Percentiles rank a stretch among this genome's conserved stretches.
phyloP scores from a whole-genome alignment of 1,140 invertebrate genomes.

The Asbolus verrucosus region DNA sequence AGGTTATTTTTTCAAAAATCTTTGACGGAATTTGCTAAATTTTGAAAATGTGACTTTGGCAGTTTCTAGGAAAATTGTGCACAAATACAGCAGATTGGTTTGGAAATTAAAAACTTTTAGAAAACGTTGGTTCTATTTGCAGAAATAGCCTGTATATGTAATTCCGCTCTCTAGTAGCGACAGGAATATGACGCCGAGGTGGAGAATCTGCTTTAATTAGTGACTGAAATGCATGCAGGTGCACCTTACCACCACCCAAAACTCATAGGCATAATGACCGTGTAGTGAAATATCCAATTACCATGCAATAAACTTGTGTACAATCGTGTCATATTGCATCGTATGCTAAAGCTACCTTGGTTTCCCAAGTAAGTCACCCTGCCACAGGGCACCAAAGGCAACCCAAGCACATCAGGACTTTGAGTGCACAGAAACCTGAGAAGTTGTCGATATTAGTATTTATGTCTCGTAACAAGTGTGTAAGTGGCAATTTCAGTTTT shows the following conservation, averaged over 20 bases:
- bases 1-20: too few relatives aligned
- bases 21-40: too few relatives aligned
- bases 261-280: conserved; percentile 24
- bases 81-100: too few relatives aligned
- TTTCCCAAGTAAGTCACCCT: conserved; percentile 64
- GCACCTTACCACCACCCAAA: conserved; percentile 47
- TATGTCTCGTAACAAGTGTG: conserved; percentile 5
- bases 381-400: conserved; percentile 64
- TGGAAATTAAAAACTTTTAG: too few relatives aligned
- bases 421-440: conserved; percentile 65
- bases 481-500: conserved; percentile 34
- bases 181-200: too few relatives aligned
- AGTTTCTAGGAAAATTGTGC: too few relatives aligned
- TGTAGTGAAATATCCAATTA: neutral
- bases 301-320: conserved; percentile 30
- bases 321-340: conserved; percentile 13
- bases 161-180: too few relatives aligned
- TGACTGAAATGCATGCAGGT: conserved; percentile 16
- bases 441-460: conserved; percentile 42
- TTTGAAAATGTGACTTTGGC: too few relatives aligned
- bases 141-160: too few relatives aligned
- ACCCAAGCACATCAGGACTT: conserved; percentile 65
- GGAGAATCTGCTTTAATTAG: too few relatives aligned
- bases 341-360: conserved; percentile 58
- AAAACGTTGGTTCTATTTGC: too few relatives aligned